Base-by-base conservation (phyloP, 2,797 vertebrate species). In the Chromobotia macracanthus region DNA sequence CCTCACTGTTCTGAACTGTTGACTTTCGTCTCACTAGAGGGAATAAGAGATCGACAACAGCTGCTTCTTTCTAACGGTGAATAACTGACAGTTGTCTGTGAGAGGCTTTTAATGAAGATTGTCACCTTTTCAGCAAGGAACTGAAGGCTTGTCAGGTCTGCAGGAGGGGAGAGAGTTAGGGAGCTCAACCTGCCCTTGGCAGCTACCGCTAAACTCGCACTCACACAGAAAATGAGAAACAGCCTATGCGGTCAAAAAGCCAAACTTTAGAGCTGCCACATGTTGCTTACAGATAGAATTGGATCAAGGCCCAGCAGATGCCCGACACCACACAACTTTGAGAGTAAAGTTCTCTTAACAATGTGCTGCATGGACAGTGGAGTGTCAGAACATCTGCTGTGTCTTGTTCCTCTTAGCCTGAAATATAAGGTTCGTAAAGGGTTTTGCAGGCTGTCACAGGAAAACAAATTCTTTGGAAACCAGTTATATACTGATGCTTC, bases 171-270 rank as follows among this genome's bases (percentile, higher is more conserved):
- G 93, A 92, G 92, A 91, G 89, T 93, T 92, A 87, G 90, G 95
- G 95, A 28, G 95, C 92, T 93, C 95, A 96, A 96, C 95, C 96
- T 97, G 95, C 87, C 89, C 93, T 95, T 94, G 96, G 97, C 95
- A 94, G 90, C 88, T 87, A 87, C 88, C 88, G 87, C 87, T 89
- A 92, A 91, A 94, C 95, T 94, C 90, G 81, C 92, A 91, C 94
- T 92, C 92, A 63, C 83, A 90, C 92, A 95, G 75, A 95, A 96
- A 97, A 97, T 94, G 94, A 95, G 93, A 95, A 93, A 95, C 95
- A 94, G 94, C 94, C 91, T 89, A 86, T 82, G 84, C 83, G 82
- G 89, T 88, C 80, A 83, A 84, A 86, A 89, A 89, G 93, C 93
- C 94, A 89, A 93, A 89, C 90, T 94, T 94, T 92, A 91, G 91